Base-by-base conservation (phyloP, 2,113 vertebrate genomes). In the Bungarus multicinctus region DNA sequence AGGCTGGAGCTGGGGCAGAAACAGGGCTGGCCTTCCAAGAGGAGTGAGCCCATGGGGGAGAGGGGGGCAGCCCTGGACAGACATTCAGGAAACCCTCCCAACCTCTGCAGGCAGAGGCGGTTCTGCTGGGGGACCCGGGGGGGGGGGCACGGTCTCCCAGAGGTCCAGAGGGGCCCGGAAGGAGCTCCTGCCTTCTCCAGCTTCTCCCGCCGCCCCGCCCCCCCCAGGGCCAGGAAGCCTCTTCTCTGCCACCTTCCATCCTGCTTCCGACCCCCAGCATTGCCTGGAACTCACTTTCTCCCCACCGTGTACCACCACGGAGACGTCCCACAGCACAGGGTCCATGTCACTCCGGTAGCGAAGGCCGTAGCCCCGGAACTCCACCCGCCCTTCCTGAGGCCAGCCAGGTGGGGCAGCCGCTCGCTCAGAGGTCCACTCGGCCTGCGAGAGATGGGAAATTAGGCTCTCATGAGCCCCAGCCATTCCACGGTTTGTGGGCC, bases 271-370 rank as follows among this genome's bases (percentile, higher is more conserved):
- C 60, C 60, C 11, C 60, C 27, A 30, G 60, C 1, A 1, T 10
- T 18, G 18, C 69, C 91, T 2, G 18, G 4, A 1, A 69, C 88
- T 34, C 89, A 99, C 99, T 98, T 99, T 99, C 89, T 99, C 99
- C 58, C 99, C 99, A 85, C 98, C 99, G 0, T 93, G 94, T 11
- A 99, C 98, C 81, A 96, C 98, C 90, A 99, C 91, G 6, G 95
- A 98, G 89, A 99, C 98, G 95, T 99, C 97, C 92, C 95, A 98
- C 91, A 99, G 98, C 53, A 99, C 99, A 91, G 99, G 95, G 86
- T 99, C 98, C 97, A 99, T 97, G 95, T 99, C 98, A 0, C 98
- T 95, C 2, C 98, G 97, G 96, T 99, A 99, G 25, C 99, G 98
- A 89, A 99, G 97, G 27, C 98, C 92, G 0, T 98, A 99, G 34